phyloP scores from a whole-genome alignment of 2,888 invertebrate genomes.

The Sarcophaga rosellei region DNA sequence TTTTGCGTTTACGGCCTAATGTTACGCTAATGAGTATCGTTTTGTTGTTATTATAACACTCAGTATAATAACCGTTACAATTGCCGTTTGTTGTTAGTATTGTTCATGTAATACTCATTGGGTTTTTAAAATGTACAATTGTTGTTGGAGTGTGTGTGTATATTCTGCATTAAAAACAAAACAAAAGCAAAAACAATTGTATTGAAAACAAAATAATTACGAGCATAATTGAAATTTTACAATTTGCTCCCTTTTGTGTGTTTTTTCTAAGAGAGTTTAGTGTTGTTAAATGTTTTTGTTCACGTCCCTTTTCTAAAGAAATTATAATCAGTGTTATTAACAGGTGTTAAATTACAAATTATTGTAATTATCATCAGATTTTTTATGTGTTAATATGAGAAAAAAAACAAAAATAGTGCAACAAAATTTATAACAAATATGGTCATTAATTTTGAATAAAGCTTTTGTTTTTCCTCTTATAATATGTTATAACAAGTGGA shows the following conservation, averaged over 20 bases:
- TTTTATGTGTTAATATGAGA: background rate
- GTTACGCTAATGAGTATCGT: conserved; percentile 58
- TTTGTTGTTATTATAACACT: conserved; percentile 42
- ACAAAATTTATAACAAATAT: conserved; percentile 14
- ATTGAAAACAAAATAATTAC: conserved; percentile 37
- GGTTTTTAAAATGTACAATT: background rate
- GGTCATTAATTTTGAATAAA: conserved; percentile 20
- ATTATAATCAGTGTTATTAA: conserved; percentile 25
- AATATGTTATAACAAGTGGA: no score
- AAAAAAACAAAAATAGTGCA: background rate
- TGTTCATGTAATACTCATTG: conserved; percentile 8
- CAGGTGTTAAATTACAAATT: conserved; percentile 59
- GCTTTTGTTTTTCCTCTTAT: background rate
- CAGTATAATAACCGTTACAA: background rate
- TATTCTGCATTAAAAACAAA: background rate
- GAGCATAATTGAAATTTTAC: background rate
- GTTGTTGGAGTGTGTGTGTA: background rate
- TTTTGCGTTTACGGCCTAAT: conserved; percentile 6
- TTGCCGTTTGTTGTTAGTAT: conserved; percentile 15
- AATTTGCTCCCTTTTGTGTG: no score
- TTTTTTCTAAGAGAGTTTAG: no score
- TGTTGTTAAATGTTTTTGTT: conserved; percentile 1
- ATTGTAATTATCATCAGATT: conserved; percentile 12
- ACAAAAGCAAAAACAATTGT: conserved; percentile 32
- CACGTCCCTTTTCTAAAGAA: conserved; percentile 18